Evolutionary conservation across 2,888 invertebrate species (phyloP).

Genomic region (Dryobota labecula): DNA sequence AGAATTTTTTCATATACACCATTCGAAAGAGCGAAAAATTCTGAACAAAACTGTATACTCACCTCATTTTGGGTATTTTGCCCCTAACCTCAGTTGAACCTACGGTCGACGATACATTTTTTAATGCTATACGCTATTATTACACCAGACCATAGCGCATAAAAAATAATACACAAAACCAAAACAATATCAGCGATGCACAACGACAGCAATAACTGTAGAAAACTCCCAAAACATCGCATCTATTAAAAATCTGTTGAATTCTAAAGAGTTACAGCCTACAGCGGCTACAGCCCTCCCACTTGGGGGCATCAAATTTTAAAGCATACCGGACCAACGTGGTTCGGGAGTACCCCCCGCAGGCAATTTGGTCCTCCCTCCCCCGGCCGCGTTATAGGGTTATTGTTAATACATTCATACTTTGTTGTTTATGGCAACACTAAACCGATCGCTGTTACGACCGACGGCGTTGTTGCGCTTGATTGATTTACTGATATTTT

Average conservation of each 20-base stretch:
- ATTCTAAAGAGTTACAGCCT: conserved; percentile 66
- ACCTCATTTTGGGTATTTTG: no score
- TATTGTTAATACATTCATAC: conserved; percentile 79
- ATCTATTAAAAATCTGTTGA: conserved; percentile 64
- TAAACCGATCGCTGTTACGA: conserved; percentile 70
- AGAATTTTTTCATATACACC: no score
- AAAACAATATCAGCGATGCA: conserved; percentile 42
- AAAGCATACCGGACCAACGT: conserved; percentile 66
- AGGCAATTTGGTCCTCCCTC: conserved; percentile 48
- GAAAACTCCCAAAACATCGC: conserved; percentile 34
- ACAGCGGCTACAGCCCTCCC: conserved; percentile 55
- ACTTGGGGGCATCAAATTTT: conserved; percentile 68
- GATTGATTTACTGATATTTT: conserved; percentile 67
- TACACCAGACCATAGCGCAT: conserved; percentile 9
- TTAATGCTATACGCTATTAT: no score
- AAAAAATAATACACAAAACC: conserved; percentile 39
- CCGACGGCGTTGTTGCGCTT: conserved; percentile 69
- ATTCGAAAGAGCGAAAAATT: no score
- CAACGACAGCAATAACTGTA: conserved; percentile 41
- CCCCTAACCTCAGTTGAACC: no score
- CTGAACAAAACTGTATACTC: no score
- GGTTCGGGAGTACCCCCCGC: conserved; percentile 52
- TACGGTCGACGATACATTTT: no score
- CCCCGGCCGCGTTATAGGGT: conserved; percentile 68
- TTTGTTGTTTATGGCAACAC: conserved; percentile 80